These are phyloP conservation scores for Pelodytes ibericus DNA, from an alignment of 2,797 vertebrate species.

Conservation along the genomic window DNA sequence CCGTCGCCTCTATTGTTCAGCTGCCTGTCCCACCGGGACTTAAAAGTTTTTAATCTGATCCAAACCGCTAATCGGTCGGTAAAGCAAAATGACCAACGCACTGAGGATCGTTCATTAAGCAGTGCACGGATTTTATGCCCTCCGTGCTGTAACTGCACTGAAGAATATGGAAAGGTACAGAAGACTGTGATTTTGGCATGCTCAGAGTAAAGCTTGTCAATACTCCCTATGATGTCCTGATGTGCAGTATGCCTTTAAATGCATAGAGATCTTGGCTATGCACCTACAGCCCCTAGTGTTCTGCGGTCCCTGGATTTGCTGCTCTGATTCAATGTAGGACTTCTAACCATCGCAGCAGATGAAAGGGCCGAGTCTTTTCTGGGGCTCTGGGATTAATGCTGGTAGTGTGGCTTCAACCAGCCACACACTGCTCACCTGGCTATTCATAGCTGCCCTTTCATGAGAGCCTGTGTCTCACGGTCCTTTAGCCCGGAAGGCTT, in stretches of 20 bases:
- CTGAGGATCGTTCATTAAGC: too few species aligned
- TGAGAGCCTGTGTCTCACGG: conserved; percentile 37
- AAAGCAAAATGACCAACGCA: too few species aligned
- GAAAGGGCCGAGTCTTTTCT: conserved; percentile 41
- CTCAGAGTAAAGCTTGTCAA: too few species aligned
- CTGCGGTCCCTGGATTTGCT: conserved; percentile 13
- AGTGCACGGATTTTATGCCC: too few species aligned
- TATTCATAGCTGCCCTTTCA: conserved; percentile 54
- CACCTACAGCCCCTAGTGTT: neutral
- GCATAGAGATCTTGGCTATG: too few species aligned
- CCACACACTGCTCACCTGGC: conserved; percentile 35
- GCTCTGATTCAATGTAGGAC: conserved; percentile 13
- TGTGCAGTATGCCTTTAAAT: neutral
- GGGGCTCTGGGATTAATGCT: conserved; percentile 40
- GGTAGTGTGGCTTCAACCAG: conserved; percentile 52
- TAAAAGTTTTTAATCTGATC: too few species aligned
- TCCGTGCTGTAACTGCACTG: too few species aligned
- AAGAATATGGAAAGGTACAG: too few species aligned
- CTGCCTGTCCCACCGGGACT: too few species aligned
- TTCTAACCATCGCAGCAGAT: conserved; percentile 26
- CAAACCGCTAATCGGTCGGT: too few species aligned
- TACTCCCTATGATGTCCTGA: conserved; percentile 7
- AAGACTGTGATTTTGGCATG: too few species aligned
- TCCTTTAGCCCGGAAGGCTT: conserved; percentile 50
- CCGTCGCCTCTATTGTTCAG: too few species aligned